These are phyloP conservation scores for Drosophila jambulina DNA, from an alignment of 1,140 invertebrate genomes.

Conservation along the genomic window DNA sequence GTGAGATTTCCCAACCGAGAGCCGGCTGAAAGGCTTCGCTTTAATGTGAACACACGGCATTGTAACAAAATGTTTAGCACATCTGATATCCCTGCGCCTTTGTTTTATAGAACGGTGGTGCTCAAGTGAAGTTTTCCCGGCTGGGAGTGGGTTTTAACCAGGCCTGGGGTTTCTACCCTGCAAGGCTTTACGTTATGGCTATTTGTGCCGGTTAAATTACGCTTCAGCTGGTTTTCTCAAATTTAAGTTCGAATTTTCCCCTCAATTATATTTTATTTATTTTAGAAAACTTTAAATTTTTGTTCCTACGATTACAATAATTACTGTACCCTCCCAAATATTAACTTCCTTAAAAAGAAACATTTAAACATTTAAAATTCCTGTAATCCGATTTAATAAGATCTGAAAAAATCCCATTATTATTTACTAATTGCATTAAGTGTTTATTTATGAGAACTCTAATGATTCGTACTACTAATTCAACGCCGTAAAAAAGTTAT, in stretches of 20 bases:
- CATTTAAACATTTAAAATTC: neutral
- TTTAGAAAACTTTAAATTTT: neutral
- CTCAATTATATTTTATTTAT: neutral
- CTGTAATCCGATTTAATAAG: conserved; percentile 1
- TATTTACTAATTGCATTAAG: conserved; percentile 7
- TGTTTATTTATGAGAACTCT: conserved; percentile 10
- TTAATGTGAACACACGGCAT: conserved; percentile 31
- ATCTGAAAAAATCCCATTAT: neutral
- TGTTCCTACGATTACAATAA: neutral
- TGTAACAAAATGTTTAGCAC: conserved; percentile 48
- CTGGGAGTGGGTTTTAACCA: conserved; percentile 1
- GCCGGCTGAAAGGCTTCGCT: conserved; percentile 16
- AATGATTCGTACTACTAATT: conserved; percentile 12
- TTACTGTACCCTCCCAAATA: neutral
- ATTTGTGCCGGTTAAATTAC: neutral
- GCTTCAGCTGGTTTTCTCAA: neutral
- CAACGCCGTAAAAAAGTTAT: neutral
- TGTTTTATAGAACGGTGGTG: conserved; percentile 19
- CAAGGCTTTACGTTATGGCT: conserved; percentile 7
- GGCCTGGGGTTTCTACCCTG: no score
- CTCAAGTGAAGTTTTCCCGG: conserved; percentile 16
- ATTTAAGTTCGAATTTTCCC: neutral
- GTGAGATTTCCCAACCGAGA: conserved; percentile 28
- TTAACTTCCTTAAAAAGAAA: neutral
- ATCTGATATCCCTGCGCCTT: conserved; percentile 31